These are phyloP conservation scores for Planococcus citri DNA, from an alignment of 1,140 invertebrate species.

Conservation along the genomic window DNA sequence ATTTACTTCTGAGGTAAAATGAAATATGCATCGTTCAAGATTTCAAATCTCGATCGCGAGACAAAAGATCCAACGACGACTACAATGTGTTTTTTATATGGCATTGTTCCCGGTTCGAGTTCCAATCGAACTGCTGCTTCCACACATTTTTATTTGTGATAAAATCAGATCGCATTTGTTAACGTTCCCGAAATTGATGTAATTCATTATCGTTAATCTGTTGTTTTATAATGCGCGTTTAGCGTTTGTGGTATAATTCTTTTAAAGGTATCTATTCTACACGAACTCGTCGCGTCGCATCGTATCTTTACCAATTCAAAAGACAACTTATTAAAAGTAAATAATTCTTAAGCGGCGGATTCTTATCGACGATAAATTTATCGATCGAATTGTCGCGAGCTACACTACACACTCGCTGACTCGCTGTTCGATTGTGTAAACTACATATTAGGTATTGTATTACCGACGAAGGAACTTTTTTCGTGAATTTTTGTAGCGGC, in stretches of 20 bases:
- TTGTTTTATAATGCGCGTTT: background rate
- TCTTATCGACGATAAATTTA: background rate
- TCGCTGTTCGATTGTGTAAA: too few relatives aligned
- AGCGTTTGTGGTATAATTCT: background rate
- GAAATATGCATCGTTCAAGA: background rate
- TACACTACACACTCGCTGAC: too few relatives aligned
- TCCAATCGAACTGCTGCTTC: background rate
- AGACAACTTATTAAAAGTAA: constrained; percentile 8
- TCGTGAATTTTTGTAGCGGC: too few relatives aligned
- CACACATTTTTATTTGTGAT: background rate
- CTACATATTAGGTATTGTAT: too few relatives aligned
- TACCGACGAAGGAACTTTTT: too few relatives aligned
- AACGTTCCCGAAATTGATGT: constrained; percentile 2
- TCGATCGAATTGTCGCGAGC: too few relatives aligned
- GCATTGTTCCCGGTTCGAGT: background rate
- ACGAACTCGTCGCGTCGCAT: background rate
- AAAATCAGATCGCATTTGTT: constrained; percentile 7
- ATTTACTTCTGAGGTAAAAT: background rate
- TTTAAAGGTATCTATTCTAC: background rate
- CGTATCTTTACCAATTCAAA: background rate
- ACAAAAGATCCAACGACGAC: background rate
- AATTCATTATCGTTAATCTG: constrained; percentile 8
- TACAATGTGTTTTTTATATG: constrained; percentile 4
- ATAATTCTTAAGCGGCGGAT: background rate
- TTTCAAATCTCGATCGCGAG: background rate